A percentile compares a stretch with the other conserved stretches of the same genome.
Conservation (phyloP, 2,888 invertebrate genomes). For the Andrena praecox region DNA sequence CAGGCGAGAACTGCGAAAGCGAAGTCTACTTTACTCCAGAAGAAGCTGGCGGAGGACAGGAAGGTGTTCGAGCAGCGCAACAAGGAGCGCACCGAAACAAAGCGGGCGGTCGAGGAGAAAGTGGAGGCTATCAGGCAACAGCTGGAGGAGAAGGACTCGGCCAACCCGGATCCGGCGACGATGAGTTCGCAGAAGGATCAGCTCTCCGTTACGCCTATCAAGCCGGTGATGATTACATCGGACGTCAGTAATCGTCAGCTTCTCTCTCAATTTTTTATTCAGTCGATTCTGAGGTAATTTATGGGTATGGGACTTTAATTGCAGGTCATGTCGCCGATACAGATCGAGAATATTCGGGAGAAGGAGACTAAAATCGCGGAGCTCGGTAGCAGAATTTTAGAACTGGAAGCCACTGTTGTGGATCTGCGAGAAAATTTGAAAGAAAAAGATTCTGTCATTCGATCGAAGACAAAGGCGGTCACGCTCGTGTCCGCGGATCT, state of each 20-base stretch:
- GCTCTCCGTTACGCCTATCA: conserved; percentile 69
- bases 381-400: conserved; percentile 89
- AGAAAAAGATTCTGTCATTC: conserved; percentile 94
- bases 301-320: conserved; percentile 25
- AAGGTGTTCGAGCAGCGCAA: conserved; percentile 83
- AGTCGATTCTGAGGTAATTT: not conserved
- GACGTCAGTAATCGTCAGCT: conserved; percentile 71
- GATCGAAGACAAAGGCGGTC: conserved; percentile 92
- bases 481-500: conserved; percentile 91
- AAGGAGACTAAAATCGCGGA: conserved; percentile 89
- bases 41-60: conserved; percentile 84
- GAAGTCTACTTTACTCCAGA: conserved; percentile 81
- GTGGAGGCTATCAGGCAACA: conserved; percentile 85
- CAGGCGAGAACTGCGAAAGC: conserved; percentile 82
- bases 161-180: conserved; percentile 64
- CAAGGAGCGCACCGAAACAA: conserved; percentile 82
- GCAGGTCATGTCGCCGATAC: conserved; percentile 64
- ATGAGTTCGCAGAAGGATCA: conserved; percentile 75
- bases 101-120: conserved; percentile 83
- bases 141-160: conserved; percentile 83
- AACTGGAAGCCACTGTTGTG: conserved; percentile 91
- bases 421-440: conserved; percentile 93
- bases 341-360: conserved; percentile 85
- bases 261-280: not conserved
- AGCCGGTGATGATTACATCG: conserved; percentile 75